phyloP scores from a whole-genome alignment of 2,797 vertebrate genomes.

The Adelosebastes latens region DNA sequence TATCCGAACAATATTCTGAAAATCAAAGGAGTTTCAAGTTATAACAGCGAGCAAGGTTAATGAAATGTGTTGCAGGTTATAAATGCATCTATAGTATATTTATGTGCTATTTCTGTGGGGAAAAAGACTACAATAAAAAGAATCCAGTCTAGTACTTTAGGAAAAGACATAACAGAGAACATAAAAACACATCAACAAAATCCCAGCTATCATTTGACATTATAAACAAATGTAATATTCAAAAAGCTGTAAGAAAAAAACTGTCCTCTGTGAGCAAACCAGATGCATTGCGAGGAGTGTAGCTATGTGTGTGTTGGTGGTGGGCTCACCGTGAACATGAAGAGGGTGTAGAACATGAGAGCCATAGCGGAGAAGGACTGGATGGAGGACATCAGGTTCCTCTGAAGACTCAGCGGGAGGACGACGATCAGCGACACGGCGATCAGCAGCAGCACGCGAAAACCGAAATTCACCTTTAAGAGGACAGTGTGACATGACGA shows the following conservation, averaged over 20 bases:
- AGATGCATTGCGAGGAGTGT: background rate
- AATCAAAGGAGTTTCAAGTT: background rate
- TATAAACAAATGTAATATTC: background rate
- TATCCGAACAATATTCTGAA: background rate
- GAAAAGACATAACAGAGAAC: background rate
- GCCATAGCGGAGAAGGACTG: slow-evolving; percentile 99
- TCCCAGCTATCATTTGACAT: background rate
- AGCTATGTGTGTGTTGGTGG: background rate
- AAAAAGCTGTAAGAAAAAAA: background rate
- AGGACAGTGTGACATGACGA: background rate
- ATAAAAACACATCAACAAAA: background rate
- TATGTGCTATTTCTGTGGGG: background rate
- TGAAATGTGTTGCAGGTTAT: background rate
- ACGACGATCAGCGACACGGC: slow-evolving; percentile 92
- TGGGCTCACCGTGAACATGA: slow-evolving; percentile 96
- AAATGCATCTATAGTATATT: background rate
- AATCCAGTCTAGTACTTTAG: background rate
- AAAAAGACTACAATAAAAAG: background rate
- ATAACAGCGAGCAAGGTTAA: background rate
- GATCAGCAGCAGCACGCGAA: slow-evolving; percentile 90
- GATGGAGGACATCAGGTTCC: slow-evolving; percentile 98
- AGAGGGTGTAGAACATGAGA: slow-evolving; percentile 94
- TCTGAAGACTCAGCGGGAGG: slow-evolving; percentile 95
- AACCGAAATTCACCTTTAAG: slow-evolving; percentile 87
- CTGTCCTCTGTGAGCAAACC: background rate